Conservation (phyloP, 2,797 vertebrate genomes). For the Glyptemys insculpta region DNA sequence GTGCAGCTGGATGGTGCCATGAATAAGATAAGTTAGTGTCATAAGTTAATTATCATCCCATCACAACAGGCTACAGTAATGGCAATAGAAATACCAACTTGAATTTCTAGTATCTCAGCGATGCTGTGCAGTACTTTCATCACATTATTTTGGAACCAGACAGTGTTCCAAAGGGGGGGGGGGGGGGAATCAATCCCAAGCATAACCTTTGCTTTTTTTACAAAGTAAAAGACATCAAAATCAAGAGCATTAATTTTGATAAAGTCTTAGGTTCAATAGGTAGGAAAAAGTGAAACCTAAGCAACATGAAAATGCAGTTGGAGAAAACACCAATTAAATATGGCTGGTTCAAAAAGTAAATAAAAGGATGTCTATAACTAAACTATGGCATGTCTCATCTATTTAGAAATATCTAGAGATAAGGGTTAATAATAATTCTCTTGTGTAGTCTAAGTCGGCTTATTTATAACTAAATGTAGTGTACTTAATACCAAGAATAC, state of each 20-base stretch:
- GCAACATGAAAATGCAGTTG: background rate
- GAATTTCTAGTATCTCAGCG: background rate
- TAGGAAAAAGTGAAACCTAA: background rate
- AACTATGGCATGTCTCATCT: constrained; percentile 56
- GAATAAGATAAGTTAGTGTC: background rate
- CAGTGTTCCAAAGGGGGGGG: background rate
- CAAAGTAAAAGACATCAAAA: background rate
- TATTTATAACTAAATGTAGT: constrained; percentile 66
- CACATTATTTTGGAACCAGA: background rate
- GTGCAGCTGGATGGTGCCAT: background rate
- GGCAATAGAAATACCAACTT: background rate
- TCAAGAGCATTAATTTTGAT: background rate
- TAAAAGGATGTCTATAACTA: constrained; percentile 46
- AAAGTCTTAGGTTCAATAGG: background rate
- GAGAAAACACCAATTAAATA: constrained; percentile 26
- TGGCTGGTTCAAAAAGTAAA: constrained; percentile 15
- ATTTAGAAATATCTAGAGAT: constrained; percentile 47
- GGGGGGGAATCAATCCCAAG: background rate
- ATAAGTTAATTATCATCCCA: background rate
- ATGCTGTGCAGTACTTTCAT: background rate
- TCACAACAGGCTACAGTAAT: background rate
- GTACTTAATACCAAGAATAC: constrained; percentile 65
- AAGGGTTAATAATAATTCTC: constrained; percentile 47
- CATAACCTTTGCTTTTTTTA: background rate
- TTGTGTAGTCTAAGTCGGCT: constrained; percentile 24